These are phyloP conservation scores for Phrixothrix hirtus DNA, from an alignment of 2,888 invertebrate species.

Conservation along the genomic window DNA sequence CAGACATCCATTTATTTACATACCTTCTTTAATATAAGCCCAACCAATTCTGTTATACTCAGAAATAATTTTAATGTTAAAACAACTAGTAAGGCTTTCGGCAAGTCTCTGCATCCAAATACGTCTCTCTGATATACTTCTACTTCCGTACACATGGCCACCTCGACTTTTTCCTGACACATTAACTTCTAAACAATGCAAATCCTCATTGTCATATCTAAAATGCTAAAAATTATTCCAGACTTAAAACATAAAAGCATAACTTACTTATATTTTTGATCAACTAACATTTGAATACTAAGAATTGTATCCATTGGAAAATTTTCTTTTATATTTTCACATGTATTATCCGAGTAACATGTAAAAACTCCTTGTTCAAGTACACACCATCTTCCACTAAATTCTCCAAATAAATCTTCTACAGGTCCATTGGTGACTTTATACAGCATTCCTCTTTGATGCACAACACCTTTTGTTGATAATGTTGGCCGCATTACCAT, in stretches of 20 bases:
- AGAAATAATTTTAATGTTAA: constrained; percentile 69
- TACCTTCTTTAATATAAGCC: constrained; percentile 74
- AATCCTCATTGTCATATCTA: constrained; percentile 60
- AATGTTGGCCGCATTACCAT: constrained; percentile 61
- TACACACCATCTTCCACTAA: constrained; percentile 73
- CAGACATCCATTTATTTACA: background rate
- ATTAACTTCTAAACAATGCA: constrained; percentile 67
- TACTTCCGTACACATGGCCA: constrained; percentile 62
- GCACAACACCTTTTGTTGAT: constrained; percentile 56
- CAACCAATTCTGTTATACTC: constrained; percentile 79
- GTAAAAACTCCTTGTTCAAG: constrained; percentile 72
- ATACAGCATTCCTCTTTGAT: constrained; percentile 66
- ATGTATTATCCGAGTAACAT: constrained; percentile 74
- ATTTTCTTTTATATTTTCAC: constrained; percentile 69
- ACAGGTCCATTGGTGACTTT: constrained; percentile 65
- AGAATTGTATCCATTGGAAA: constrained; percentile 69
- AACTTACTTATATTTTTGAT: constrained; percentile 57
- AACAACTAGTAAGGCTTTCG: constrained; percentile 71
- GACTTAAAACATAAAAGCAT: too few species aligned
- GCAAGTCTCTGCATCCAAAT: constrained; percentile 81
- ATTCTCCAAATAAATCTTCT: constrained; percentile 75
- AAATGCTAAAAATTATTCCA: constrained; percentile 3
- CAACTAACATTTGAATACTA: constrained; percentile 67
- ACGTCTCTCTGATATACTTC: constrained; percentile 60
- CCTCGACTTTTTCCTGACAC: constrained; percentile 59